phyloP scores from a whole-genome alignment of 2,113 vertebrate species.

The Ammodytes marinus region DNA sequence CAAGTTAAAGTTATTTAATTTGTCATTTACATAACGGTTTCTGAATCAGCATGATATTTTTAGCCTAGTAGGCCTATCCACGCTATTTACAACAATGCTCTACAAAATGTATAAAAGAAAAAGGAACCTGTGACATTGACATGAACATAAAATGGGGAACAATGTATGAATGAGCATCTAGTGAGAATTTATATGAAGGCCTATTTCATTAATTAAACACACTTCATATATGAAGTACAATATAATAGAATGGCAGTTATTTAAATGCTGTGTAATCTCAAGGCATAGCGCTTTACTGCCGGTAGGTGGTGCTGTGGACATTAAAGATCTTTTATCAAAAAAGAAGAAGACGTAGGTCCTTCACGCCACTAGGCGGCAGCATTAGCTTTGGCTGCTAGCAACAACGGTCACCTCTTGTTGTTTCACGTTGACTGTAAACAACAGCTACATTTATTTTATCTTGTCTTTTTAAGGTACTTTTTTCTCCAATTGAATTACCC shows the following conservation, averaged over 20 bases:
- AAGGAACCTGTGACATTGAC: no score
- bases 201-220: background rate
- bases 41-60: no score
- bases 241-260: background rate
- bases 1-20: no score
- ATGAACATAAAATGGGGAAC: no score
- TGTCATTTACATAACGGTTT: no score
- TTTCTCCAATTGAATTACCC: background rate
- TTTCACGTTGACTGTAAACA: constrained; percentile 71
- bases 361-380: constrained; percentile 56
- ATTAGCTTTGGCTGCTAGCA: background rate
- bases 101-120: no score
- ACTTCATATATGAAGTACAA: background rate
- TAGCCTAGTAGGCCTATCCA: no score
- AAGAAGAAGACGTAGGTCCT: background rate
- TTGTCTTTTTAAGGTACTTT: background rate
- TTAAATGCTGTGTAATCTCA: no score
- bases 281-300: background rate
- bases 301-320: constrained; percentile 16
- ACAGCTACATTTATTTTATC: background rate
- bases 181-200: background rate
- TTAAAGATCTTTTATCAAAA: background rate
- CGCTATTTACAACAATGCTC: no score
- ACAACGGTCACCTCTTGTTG: background rate
- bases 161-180: background rate